Base-by-base conservation (phyloP, 2,797 vertebrate genomes). In the Antrozous pallidus region DNA sequence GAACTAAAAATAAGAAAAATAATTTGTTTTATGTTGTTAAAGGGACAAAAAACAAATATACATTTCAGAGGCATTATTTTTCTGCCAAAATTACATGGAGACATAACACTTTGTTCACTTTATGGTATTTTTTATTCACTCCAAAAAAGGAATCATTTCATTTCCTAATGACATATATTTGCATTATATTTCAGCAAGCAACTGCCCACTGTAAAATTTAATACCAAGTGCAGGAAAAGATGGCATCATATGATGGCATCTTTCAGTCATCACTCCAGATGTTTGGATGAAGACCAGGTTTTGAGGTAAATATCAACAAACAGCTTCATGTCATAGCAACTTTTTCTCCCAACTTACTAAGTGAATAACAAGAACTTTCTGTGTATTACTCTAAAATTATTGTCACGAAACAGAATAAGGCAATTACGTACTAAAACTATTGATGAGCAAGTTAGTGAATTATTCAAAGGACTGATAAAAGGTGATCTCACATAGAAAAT, bases 21-120 rank as follows among this genome's bases (percentile, higher is more conserved):
- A 54, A 84, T 16, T 85, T 74, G 36, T 24, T 73, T 81, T 26
- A 45, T 36, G 83, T 54, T 90, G 79, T 80, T 38, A 69, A 91
- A 69, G n/a, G 45, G 6, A 74, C 38, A 33, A 92, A 88, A 90
- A 88, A 31, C 26, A 87, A 65, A 24, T 70, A 78, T 22, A 79
- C 45, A 95, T 89, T 89, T 93, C 49, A 90, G 28, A 91, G 16
- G 36, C 26, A 79, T 24, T 75, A 42, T 28, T 84, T 94, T 95
- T 80, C 45, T 45, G 22, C 73, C 9, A 88, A 91, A 89, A 81
- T 16, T 90, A 4, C 18, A 74, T 36, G 28, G 54, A 70, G 90
- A 91, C 47, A 33, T 47, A 71, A 67, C 40, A 58, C 38, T 90
- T 17, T 73, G 28, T 38, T 70, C 40, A 47, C 8, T 85, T 65